A percentile compares a stretch with the other conserved stretches of the same genome.
phyloP scores from a whole-genome alignment of 2,797 vertebrate genomes.

The Diplodus puntazzo region DNA sequence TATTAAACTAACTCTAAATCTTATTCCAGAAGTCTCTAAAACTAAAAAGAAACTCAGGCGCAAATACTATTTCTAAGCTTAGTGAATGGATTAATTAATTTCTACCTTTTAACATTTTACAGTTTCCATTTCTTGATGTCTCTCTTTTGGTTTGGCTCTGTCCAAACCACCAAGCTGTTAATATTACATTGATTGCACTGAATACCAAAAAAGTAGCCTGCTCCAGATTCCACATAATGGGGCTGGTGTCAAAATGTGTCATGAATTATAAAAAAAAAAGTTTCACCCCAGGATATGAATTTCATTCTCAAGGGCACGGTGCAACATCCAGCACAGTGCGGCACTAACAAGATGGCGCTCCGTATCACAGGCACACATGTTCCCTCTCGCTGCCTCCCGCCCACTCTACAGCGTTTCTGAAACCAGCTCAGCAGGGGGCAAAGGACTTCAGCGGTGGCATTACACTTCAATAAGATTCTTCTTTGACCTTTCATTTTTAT shows the following conservation, averaged over 20 bases:
- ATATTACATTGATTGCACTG: background rate
- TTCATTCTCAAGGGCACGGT: conserved; percentile 9
- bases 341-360: conserved; percentile 28
- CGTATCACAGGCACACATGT: conserved; percentile 5
- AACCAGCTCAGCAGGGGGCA: conserved; percentile 29
- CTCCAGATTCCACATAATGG: background rate
- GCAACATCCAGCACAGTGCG: background rate
- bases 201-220: background rate
- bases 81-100: too few relatives aligned
- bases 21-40: too few relatives aligned
- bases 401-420: conserved; percentile 19
- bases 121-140: too few relatives aligned
- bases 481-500: conserved; percentile 66
- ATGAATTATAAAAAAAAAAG: conserved; percentile 12
- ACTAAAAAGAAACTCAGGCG: too few relatives aligned
- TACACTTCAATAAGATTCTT: conserved; percentile 44
- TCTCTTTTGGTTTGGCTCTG: too few relatives aligned
- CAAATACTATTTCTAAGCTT: too few relatives aligned
- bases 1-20: too few relatives aligned
- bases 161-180: background rate
- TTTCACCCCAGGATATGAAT: conserved; percentile 9
- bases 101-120: too few relatives aligned
- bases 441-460: conserved; percentile 42
- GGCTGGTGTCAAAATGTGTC: conserved; percentile 1
- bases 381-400: background rate